A percentile compares a stretch with the other conserved stretches of the same genome.
Evolutionary conservation across 2,113 vertebrate species (phyloP).

Genomic region (Ailurus styani): DNA sequence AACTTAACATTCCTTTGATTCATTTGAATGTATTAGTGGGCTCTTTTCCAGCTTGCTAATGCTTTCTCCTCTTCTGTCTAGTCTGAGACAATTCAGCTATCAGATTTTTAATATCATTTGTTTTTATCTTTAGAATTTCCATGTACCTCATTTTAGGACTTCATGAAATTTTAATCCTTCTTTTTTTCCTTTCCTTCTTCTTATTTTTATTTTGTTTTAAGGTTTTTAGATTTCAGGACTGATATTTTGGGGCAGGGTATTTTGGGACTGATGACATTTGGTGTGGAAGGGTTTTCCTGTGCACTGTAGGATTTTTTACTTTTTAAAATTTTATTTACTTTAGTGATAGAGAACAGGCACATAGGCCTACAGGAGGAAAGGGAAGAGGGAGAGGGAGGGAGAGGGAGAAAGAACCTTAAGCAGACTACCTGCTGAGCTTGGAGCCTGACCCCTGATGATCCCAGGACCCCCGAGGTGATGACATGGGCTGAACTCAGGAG

Average conservation of each 20-base stretch:
- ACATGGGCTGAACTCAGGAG: too few species aligned
- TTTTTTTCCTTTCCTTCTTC: too few species aligned
- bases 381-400: too few species aligned
- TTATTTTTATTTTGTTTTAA: not conserved
- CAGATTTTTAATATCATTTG: not conserved
- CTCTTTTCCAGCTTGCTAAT: not conserved
- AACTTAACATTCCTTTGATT: not conserved
- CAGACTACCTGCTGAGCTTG: not conserved
- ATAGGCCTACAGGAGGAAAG: not conserved
- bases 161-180: not conserved
- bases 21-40: not conserved
- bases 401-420: too few species aligned
- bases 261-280: not conserved
- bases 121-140: not conserved
- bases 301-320: not conserved
- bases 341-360: not conserved
- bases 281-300: not conserved
- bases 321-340: not conserved
- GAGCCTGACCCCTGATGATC: not conserved
- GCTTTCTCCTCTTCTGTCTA: not conserved
- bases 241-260: not conserved
- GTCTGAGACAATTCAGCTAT: not conserved
- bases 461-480: not conserved
- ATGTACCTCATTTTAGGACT: not conserved
- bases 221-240: not conserved